phyloP scores from a whole-genome alignment of 2,888 invertebrate species.

The Hermaeophaga mercurialis region DNA sequence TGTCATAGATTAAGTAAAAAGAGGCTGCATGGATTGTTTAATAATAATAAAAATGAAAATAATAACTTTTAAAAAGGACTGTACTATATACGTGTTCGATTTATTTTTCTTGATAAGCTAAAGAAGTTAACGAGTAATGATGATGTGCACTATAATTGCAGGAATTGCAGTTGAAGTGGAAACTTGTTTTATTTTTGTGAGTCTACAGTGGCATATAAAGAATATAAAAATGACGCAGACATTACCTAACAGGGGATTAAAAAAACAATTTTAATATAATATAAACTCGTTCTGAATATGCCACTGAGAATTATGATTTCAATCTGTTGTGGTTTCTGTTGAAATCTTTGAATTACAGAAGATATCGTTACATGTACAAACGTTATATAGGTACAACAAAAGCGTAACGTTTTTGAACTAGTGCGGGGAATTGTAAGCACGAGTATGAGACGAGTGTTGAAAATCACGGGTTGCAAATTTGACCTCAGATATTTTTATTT shows the following conservation, averaged over 20 bases:
- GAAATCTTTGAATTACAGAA: conserved; percentile 32
- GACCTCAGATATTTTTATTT: background rate
- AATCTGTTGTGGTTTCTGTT: conserved; percentile 37
- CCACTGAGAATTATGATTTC: conserved; percentile 12
- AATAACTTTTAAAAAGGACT: conserved; percentile 28
- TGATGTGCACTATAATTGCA: background rate
- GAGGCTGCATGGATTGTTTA: conserved; percentile 47
- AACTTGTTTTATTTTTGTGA: conserved; percentile 6
- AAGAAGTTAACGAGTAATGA: conserved; percentile 13
- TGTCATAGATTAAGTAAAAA: conserved; percentile 35
- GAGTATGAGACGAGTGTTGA: background rate
- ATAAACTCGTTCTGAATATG: background rate
- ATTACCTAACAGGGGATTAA: too few species aligned
- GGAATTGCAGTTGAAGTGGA: conserved; percentile 14
- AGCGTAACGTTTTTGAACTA: background rate
- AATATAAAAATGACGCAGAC: too few species aligned
- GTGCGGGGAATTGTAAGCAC: background rate
- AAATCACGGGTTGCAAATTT: background rate
- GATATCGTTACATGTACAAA: conserved; percentile 30
- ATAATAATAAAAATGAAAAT: conserved; percentile 28
- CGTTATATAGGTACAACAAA: too few species aligned
- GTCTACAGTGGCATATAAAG: conserved; percentile 4
- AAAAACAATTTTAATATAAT: too few species aligned
- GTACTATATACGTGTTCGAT: conserved; percentile 25
- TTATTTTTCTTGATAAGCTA: conserved; percentile 22